phyloP scores from a whole-genome alignment of 1,140 invertebrate genomes.

The Physella acuta region DNA sequence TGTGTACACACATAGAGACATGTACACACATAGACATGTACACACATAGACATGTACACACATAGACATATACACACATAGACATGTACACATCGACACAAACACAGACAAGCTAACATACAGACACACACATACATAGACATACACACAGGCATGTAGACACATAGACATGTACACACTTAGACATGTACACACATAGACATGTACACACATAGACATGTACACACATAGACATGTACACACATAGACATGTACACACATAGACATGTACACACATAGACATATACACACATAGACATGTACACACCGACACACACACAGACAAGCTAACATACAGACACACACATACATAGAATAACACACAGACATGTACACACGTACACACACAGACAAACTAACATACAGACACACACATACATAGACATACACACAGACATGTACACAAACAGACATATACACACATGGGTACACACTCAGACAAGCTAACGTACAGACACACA shows the following conservation, averaged over 20 bases:
- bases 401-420: background rate
- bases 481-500: background rate
- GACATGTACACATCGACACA: background rate
- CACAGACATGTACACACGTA: background rate
- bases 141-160: background rate
- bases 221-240: background rate
- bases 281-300: background rate
- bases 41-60: background rate
- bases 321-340: background rate
- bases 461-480: background rate
- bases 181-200: background rate
- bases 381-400: background rate
- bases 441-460: background rate
- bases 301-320: background rate
- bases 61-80: background rate
- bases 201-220: background rate
- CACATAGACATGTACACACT: background rate
- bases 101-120: background rate
- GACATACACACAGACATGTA: background rate
- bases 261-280: background rate
- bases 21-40: background rate
- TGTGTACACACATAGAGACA: background rate
- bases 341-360: background rate
- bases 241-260: background rate
- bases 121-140: background rate